These are phyloP conservation scores for Aphidius colemani DNA, from an alignment of 2,888 invertebrate species.

Conservation along the genomic window DNA sequence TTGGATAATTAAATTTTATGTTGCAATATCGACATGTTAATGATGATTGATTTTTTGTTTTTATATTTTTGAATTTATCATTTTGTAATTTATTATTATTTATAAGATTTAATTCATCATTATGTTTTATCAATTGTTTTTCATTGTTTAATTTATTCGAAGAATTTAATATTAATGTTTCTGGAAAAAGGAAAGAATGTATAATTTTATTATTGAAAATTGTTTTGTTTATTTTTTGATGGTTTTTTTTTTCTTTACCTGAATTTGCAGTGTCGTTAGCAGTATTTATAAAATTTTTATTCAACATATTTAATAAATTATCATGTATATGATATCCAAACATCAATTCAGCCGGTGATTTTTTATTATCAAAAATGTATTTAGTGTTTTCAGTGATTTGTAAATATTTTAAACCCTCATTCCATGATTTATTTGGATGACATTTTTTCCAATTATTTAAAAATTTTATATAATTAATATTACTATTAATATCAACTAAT, in stretches of 20 bases:
- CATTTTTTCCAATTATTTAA: constrained; percentile 40
- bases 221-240: background rate
- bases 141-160: background rate
- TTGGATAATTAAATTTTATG: constrained; percentile 48
- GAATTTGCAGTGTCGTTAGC: constrained; percentile 3
- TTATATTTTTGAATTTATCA: constrained; percentile 10
- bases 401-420: constrained; percentile 42
- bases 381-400: constrained; percentile 47
- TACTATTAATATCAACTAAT: background rate
- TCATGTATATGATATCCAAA: constrained; percentile 28
- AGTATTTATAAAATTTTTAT: constrained; percentile 27
- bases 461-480: background rate
- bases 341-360: constrained; percentile 42
- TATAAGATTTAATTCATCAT: background rate
- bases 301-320: constrained; percentile 4
- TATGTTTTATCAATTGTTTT: background rate
- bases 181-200: no score
- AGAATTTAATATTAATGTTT: no score
- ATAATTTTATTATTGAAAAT: no score
- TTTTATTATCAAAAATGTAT: constrained; percentile 24
- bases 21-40: constrained; percentile 46
- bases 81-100: constrained; percentile 1
- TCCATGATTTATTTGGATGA: constrained; percentile 43
- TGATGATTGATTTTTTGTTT: constrained; percentile 32
- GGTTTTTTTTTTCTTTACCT: constrained; percentile 35